A percentile compares a stretch with the other conserved stretches of the same genome.
These are phyloP conservation scores for Aulostomus chinensis DNA, from an alignment of 2,797 vertebrate species.

Conservation along the genomic window DNA sequence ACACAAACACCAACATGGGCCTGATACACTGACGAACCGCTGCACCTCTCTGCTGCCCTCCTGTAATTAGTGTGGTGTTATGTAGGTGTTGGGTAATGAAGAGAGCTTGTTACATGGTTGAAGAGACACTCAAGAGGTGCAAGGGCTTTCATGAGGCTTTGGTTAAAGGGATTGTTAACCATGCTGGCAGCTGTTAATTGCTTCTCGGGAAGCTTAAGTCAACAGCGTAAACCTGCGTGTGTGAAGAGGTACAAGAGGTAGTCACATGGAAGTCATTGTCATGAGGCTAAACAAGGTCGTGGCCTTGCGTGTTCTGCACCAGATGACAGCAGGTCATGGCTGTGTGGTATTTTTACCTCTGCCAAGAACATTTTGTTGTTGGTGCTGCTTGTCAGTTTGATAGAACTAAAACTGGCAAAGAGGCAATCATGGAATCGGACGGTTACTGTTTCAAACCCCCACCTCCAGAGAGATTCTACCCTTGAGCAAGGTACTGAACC, in stretches of 20 bases:
- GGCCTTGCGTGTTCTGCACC: no score
- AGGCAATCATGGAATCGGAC: no score
- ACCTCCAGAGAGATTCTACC: no score
- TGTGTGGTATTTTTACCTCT: no score
- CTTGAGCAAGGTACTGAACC: background rate
- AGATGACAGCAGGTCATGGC: no score
- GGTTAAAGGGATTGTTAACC: constrained; percentile 66
- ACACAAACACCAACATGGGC: no score
- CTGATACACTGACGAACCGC: no score
- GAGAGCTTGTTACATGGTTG: constrained; percentile 62
- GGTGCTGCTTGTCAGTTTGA: no score
- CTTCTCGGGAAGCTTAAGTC: constrained; percentile 53
- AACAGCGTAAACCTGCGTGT: constrained; percentile 27
- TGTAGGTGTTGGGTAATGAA: constrained; percentile 62
- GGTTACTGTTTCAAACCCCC: no score
- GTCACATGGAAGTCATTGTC: constrained; percentile 26
- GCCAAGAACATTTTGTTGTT: no score
- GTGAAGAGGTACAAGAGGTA: constrained; percentile 9
- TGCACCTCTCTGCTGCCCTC: constrained; percentile 11
- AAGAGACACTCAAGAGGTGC: constrained; percentile 65
- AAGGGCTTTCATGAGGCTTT: constrained; percentile 60
- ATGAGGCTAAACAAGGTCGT: no score
- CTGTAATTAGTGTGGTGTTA: constrained; percentile 50
- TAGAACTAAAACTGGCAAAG: no score
- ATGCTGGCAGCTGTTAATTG: constrained; percentile 74